Percentiles rank a stretch among this genome's conserved stretches.
Conservation (phyloP, 1,140 invertebrate genomes). For the Drosophila kikkawai region DNA sequence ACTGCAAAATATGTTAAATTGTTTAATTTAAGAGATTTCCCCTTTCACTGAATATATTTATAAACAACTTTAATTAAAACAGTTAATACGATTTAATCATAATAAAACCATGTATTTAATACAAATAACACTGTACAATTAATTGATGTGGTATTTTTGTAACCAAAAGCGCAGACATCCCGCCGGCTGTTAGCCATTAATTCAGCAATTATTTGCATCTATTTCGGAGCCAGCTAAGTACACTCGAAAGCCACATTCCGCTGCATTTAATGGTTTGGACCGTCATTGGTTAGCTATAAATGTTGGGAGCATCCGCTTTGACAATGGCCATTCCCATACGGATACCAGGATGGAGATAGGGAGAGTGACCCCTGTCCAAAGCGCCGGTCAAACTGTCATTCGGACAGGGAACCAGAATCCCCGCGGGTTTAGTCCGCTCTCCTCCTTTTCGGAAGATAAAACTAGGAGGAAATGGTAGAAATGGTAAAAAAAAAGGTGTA, state of each 20-base stretch:
- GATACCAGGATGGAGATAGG: too few relatives aligned
- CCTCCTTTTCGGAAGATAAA: conserved; percentile 20
- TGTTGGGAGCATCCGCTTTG: conserved; percentile 39
- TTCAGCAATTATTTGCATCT: conserved; percentile 20
- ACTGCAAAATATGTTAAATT: background rate
- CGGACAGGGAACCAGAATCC: conserved; percentile 29
- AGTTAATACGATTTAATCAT: conserved; percentile 2
- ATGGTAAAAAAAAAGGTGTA: conserved; percentile 33
- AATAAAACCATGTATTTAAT: conserved; percentile 1
- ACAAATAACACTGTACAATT: background rate
- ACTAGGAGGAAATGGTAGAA: conserved; percentile 49
- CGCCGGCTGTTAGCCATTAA: conserved; percentile 3
- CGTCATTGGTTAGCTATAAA: conserved; percentile 38
- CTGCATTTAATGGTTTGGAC: conserved; percentile 32
- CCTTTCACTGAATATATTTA: background rate
- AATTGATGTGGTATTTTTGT: conserved; percentile 6
- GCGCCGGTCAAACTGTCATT: conserved; percentile 31
- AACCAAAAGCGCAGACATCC: background rate
- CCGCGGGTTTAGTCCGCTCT: background rate
- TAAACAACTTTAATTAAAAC: background rate
- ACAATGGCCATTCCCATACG: conserved; percentile 27
- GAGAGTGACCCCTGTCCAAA: conserved; percentile 14
- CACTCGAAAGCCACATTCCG: conserved; percentile 17
- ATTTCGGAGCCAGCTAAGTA: conserved; percentile 10
- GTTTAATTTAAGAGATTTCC: background rate